These are phyloP conservation scores for Mionectes olivaceus DNA, from an alignment of 2,797 vertebrate genomes.

Conservation along the genomic window DNA sequence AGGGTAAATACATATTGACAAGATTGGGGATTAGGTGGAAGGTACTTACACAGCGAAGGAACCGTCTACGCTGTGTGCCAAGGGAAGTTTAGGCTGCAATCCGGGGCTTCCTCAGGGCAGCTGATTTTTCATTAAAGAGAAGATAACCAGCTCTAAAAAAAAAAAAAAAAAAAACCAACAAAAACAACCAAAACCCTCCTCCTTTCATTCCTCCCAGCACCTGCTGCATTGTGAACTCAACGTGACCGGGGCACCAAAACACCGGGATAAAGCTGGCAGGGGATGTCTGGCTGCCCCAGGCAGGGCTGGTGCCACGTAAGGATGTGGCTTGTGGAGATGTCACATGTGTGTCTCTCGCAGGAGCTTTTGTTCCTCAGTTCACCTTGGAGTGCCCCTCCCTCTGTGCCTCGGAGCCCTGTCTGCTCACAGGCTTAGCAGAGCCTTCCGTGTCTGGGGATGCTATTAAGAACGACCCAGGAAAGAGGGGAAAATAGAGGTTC, in stretches of 20 bases:
- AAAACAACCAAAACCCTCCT: too few species aligned
- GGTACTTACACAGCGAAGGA: neutral
- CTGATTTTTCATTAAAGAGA: neutral
- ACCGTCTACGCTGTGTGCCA: fast-evolving
- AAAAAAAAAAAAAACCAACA: neutral
- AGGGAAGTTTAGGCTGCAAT: neutral
- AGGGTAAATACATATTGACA: slow-evolving; percentile 45
- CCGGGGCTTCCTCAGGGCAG: neutral
- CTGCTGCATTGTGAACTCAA: fast-evolving
- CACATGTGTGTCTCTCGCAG: neutral
- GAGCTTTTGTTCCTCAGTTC: neutral
- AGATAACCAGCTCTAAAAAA: neutral
- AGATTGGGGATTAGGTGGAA: slow-evolving; percentile 37
- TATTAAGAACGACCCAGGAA: slow-evolving; percentile 27
- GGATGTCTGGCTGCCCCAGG: neutral
- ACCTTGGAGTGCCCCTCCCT: neutral
- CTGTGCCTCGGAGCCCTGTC: neutral
- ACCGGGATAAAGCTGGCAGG: fast-evolving
- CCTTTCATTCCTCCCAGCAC: neutral
- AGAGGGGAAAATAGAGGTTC: neutral
- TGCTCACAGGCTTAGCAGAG: neutral
- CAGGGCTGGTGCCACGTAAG: neutral
- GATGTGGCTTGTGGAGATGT: neutral
- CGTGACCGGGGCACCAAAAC: fast-evolving
- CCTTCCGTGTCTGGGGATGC: neutral